Base-by-base conservation (phyloP, 2,797 vertebrate species). In the Etheostoma perlongum region DNA sequence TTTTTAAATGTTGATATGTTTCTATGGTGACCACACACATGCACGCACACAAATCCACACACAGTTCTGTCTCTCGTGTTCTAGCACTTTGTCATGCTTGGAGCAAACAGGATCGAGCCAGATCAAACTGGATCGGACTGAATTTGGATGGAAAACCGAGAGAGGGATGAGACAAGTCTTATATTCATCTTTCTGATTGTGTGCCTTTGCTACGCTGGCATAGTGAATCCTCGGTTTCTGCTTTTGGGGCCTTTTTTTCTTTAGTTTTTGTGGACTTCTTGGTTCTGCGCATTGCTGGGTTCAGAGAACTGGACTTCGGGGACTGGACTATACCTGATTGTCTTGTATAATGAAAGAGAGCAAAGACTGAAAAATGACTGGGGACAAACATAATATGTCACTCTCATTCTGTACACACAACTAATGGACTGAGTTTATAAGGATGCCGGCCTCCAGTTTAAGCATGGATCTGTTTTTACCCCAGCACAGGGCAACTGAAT, bases 181-280 rank as follows among this genome's bases (percentile, higher is more conserved):
- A 30, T 23, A 36, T 81, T 84, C 84, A 86, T 80, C 66, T 81
- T 79, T 85, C 86, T 88, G 85, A 90, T 87, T 68, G 89, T 91
- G 93, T 93, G 92, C 93, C 92, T 93, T 93, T n/a, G 84, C 88
- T 89, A 78, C 67, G 83, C 82, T 72, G 86, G 85, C 87, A 87
- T 87, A 74, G 79, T 76, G 58, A 84, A 76, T 78, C 78, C 67
- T 83, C 18, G 0, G n/a, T 87, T 87, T 86, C 36, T 87, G 63
- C 66, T 54, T 84, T 49, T 0, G 69, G 78, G 79, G 71, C 47
- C 64, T 64, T 79, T 77, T 46, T 63, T 63, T 62, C 19, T 44
- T 7, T 5, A 36, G 54, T 67, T 27, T 66, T 42, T 33, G 65
- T 7, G 42, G 69, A 81, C 59, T 63, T 77, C 54, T 59, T 71